A percentile compares a stretch with the other conserved stretches of the same genome.
phyloP scores from a whole-genome alignment of 64 coral and sea anemone genomes.

The Porites lutea region DNA sequence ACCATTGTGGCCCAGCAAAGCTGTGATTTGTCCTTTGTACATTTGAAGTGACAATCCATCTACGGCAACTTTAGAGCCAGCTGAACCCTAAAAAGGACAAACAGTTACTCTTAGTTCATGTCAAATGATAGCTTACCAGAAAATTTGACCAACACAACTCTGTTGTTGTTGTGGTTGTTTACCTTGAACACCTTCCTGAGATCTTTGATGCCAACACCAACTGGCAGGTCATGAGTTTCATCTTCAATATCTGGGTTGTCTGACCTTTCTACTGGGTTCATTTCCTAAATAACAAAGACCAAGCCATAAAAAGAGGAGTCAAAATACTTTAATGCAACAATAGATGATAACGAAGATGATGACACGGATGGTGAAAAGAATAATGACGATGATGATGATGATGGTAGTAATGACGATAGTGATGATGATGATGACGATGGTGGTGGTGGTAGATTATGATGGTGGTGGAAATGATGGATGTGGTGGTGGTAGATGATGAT shows the following conservation, averaged over 20 bases:
- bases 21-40: slow-evolving; percentile 96
- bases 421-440: no score
- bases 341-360: no score
- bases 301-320: background rate
- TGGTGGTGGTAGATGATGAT: no score
- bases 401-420: no score
- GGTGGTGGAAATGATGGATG: no score
- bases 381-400: no score
- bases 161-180: background rate
- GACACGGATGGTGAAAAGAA: no score
- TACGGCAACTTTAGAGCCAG: slow-evolving; percentile 91
- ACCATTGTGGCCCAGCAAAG: slow-evolving; percentile 93
- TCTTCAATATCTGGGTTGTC: slow-evolving; percentile 81
- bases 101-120: no score
- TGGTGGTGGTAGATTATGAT: no score
- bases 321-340: background rate
- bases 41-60: slow-evolving; percentile 87
- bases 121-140: no score
- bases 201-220: slow-evolving; percentile 89
- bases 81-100: slow-evolving; percentile 40
- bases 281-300: slow-evolving; percentile 57
- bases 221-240: slow-evolving; percentile 85
- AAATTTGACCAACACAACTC: no score
- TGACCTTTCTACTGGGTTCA: slow-evolving; percentile 51
- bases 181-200: slow-evolving; percentile 96